Evolutionary conservation across 2,888 invertebrate genomes (phyloP), one percentile per base, ranked within the genome.

Genomic region (Gordius sp.): DNA sequence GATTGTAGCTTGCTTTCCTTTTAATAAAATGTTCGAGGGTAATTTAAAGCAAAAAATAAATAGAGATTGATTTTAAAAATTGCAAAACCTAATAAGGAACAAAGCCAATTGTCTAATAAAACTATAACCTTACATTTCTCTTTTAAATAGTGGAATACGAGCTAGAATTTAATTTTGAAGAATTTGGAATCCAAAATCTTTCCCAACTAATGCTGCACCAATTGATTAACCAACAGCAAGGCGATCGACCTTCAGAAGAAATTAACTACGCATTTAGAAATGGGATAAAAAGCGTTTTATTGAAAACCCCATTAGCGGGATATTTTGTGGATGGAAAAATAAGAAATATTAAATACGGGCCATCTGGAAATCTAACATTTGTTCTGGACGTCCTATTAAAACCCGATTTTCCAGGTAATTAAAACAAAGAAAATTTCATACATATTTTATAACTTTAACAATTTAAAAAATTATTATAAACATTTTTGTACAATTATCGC

Each of bases 81-180:
- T n/a, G n/a, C n/a, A n/a, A n/a, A n/a, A n/a, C n/a, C n/a, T n/a
- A n/a, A n/a, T n/a, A n/a, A n/a, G n/a, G n/a, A n/a, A n/a, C n/a
- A n/a, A n/a, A n/a, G n/a, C n/a, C n/a, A n/a, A n/a, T n/a, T n/a
- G n/a, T n/a, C n/a, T n/a, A n/a, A n/a, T n/a, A n/a, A n/a, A n/a
- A n/a, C n/a, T n/a, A n/a, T n/a, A n/a, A n/a, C n/a, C n/a, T n/a
- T n/a, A n/a, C n/a, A n/a, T n/a, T n/a, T n/a, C n/a, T n/a, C n/a
- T n/a, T n/a, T 13, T 33, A 33, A 13, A 33, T 33, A 47, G 47
- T 47, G 8, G 47, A 47, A 47, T 47, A 47, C 47, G 47, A 47
- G 23, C 47, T 47, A 20, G 47, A 47, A 20, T 47, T 47, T 20
- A 47, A 47, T 20, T 47, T 47, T 20, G 47, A 47, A 20, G 47